Evolutionary conservation across 2,797 vertebrate species (phyloP), one percentile per base, ranked within the genome.

Genomic region (Labroides dimidiatus): DNA sequence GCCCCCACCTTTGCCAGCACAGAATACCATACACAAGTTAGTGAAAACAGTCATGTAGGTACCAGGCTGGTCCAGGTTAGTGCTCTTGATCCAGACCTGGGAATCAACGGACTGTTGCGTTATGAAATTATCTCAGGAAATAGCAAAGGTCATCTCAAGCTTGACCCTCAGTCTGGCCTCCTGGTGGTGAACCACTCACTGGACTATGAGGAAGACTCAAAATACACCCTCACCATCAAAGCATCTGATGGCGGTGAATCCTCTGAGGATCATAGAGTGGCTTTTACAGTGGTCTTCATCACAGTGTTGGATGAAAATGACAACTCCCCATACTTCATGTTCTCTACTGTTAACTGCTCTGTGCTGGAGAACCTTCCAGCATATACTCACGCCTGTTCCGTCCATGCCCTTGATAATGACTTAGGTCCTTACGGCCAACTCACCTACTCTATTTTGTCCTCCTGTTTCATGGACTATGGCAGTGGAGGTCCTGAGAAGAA

Each of bases 241-340:
- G 97, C 95, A 17, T 92, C 91, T 0, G 95, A 98, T 77, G 89
- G 91, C 9, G 77, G 81, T 0, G 78, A 78, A 68, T 72, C 84
- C 58, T 87, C 89, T 24, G 87, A 88, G 41, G 62, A 84, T 21
- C 85, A 59, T 39, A 94, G 96, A 7, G 79, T 87, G 27, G 93
- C 94, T 54, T 97, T 98, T 71, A 84, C 96, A 0, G 54, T 94
- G 44, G 85, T 98, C 61, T 88, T 85, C 21, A 51, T 99, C 57
- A 89, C 58, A 0, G 53, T 99, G 55, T 81, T 97, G 50, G 97
- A 99, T 69, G 96, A 96, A 58, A 99, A 99, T n/a, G 97, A 99
- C 82, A 95, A 97, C 33, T 77, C 87, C 12, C 97, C 97, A 0
- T 92, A 93, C 72, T 99, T 99, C 72, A 72, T 93, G 80, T 95